Conservation (phyloP, 2,113 vertebrate species). For the Nymphicus hollandicus region DNA sequence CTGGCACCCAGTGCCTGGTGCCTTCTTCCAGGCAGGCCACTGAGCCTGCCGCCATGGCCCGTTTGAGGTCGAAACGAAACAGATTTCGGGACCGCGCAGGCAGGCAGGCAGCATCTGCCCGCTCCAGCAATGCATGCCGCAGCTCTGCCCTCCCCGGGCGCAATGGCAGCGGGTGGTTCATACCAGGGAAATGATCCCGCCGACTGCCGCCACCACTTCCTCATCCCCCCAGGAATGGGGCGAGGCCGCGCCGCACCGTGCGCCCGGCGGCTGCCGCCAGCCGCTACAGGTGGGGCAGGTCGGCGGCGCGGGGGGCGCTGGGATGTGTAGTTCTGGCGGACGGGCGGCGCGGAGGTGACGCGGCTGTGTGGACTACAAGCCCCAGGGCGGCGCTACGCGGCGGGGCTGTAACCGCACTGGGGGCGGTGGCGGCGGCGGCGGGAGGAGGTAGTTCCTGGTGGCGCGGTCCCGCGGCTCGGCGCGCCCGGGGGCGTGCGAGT, state of each 20-base stretch:
- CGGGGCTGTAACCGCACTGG: neutral
- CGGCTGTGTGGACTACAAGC: neutral
- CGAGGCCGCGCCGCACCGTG: neutral
- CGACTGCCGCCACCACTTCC: neutral
- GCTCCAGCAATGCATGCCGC: neutral
- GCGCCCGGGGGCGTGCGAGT: neutral
- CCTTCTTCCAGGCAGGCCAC: no score
- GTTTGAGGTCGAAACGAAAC: neutral
- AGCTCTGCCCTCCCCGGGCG: neutral
- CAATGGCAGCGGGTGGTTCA: neutral
- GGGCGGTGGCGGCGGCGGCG: neutral
- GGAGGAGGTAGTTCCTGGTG: slow-evolving; percentile 11
- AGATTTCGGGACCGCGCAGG: neutral
- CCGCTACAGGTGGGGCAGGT: neutral
- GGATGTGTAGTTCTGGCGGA: neutral
- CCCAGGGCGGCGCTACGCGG: neutral
- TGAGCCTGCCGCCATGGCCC: neutral
- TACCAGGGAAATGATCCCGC: rapidly evolving
- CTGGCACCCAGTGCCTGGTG: neutral
- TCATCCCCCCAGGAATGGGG: neutral
- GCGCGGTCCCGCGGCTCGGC: neutral
- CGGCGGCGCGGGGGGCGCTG: neutral
- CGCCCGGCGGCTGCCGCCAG: neutral
- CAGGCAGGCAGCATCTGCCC: neutral
- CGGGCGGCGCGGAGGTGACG: rapidly evolving